Evolutionary conservation across 1,140 invertebrate species (phyloP).

Genomic region (Coboldia fuscipes): DNA sequence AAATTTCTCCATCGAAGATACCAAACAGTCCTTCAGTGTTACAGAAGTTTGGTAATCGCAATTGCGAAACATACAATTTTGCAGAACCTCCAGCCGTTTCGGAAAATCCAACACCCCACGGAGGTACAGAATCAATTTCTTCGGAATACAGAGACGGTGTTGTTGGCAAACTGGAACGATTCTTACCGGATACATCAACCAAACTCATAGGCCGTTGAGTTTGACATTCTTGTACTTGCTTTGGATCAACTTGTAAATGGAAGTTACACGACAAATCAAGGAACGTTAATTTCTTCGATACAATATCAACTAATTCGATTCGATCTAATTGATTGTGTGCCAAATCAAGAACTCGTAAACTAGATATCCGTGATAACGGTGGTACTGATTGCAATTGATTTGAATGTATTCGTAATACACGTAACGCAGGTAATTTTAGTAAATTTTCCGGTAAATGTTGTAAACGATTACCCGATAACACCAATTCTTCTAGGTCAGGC

Average conservation of each 20-base stretch:
- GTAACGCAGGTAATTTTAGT: constrained; percentile 42
- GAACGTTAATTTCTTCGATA: constrained; percentile 62
- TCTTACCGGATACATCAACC: constrained; percentile 61
- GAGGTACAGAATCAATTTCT: constrained; percentile 29
- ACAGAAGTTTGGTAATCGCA: constrained; percentile 51
- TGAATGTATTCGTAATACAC: constrained; percentile 57
- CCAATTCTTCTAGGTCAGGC: constrained; percentile 57
- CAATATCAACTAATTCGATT: constrained; percentile 47
- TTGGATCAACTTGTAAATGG: constrained; percentile 55
- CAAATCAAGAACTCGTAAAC: constrained; percentile 58
- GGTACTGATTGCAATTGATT: constrained; percentile 55
- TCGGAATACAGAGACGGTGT: constrained; percentile 30
- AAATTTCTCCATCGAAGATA: constrained; percentile 55
- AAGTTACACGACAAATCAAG: constrained; percentile 66
- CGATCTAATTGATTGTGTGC: constrained; percentile 65
- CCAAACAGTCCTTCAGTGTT: constrained; percentile 60
- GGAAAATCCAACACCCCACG: constrained; percentile 63
- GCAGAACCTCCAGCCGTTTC: constrained; percentile 55
- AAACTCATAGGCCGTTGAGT: constrained; percentile 56
- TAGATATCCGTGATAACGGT: constrained; percentile 44
- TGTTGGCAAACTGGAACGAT: constrained; percentile 37
- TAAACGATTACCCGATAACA: constrained; percentile 62
- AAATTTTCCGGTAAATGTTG: constrained; percentile 54
- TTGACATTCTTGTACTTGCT: constrained; percentile 55
- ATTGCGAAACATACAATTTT: constrained; percentile 49